Evolutionary conservation across 64 coral and sea anemone genomes (phyloP).

Genomic region (Pocillopora verrucosa): DNA sequence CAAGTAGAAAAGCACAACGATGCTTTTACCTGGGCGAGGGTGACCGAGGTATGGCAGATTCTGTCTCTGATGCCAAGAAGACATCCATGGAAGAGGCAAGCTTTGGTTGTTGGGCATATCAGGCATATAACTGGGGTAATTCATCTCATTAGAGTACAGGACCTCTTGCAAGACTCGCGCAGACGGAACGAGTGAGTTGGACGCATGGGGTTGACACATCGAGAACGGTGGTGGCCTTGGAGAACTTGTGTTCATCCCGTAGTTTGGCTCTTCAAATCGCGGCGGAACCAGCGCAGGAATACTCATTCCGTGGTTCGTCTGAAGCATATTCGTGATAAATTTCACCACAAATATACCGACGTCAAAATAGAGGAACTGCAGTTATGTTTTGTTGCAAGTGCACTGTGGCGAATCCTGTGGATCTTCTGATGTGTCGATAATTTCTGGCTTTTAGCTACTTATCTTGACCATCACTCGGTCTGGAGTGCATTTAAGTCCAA

Average conservation of each 20-base stretch:
- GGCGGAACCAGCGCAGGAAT: slow-evolving; percentile 56
- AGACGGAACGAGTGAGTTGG: slow-evolving; percentile 16
- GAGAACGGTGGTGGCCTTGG: slow-evolving; percentile 44
- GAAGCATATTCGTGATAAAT: slow-evolving; percentile 1
- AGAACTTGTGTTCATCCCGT: slow-evolving; percentile 42
- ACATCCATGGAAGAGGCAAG: slow-evolving; percentile 44
- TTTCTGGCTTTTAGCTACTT: slow-evolving; percentile 40
- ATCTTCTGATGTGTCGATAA: slow-evolving; percentile 30
- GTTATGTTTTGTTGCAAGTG: neutral
- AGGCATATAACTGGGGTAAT: slow-evolving; percentile 50
- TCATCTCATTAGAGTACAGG: slow-evolving; percentile 62
- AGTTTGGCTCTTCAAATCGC: slow-evolving; percentile 62
- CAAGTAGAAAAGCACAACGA: neutral
- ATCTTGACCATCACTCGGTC: slow-evolving; percentile 37
- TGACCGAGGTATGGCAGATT: slow-evolving; percentile 56
- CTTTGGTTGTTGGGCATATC: slow-evolving; percentile 45
- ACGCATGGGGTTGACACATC: slow-evolving; percentile 17
- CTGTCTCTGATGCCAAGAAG: slow-evolving; percentile 50
- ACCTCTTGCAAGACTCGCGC: slow-evolving; percentile 59
- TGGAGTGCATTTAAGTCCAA: slow-evolving; percentile 36
- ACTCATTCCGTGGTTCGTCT: slow-evolving; percentile 43
- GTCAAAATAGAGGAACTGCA: neutral
- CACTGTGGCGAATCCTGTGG: neutral
- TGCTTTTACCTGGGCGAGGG: slow-evolving; percentile 64
- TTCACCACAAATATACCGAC: neutral